phyloP scores from a whole-genome alignment of 2,113 vertebrate species.

The Nettapus auritus region DNA sequence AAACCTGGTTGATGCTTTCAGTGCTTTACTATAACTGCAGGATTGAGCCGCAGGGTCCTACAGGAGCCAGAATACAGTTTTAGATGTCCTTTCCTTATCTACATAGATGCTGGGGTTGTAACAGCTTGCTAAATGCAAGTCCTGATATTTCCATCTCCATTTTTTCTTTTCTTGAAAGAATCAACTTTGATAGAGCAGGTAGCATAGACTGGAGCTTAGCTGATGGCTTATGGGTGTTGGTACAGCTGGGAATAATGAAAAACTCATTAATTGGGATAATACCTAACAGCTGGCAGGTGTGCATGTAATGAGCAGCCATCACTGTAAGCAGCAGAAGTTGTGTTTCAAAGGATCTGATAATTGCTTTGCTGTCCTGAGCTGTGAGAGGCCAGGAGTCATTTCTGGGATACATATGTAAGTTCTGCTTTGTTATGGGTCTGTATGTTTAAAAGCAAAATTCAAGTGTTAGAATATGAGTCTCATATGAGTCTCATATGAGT shows the following conservation, averaged over 20 bases:
- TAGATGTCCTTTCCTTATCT: background rate
- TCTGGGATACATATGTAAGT: background rate
- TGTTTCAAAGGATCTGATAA: background rate
- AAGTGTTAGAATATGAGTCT: background rate
- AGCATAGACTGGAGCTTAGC: rapidly evolving
- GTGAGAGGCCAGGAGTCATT: background rate
- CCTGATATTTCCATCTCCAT: background rate
- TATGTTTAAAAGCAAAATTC: background rate
- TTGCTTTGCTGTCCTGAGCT: background rate
- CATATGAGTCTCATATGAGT: too few species aligned
- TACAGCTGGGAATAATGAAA: background rate
- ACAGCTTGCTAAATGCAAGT: background rate
- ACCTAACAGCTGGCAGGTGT: background rate
- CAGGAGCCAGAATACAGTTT: background rate
- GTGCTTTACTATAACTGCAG: background rate
- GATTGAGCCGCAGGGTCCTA: too few species aligned
- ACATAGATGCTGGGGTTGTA: rapidly evolving
- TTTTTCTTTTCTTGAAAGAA: background rate
- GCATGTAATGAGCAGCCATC: background rate
- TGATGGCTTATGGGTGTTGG: background rate
- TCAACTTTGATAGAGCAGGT: background rate
- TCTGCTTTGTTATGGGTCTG: background rate
- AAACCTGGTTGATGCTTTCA: background rate
- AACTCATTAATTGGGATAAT: background rate
- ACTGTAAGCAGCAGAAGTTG: background rate